Base-by-base conservation (phyloP, 1,140 invertebrate species). In the Carposina sasakii region DNA sequence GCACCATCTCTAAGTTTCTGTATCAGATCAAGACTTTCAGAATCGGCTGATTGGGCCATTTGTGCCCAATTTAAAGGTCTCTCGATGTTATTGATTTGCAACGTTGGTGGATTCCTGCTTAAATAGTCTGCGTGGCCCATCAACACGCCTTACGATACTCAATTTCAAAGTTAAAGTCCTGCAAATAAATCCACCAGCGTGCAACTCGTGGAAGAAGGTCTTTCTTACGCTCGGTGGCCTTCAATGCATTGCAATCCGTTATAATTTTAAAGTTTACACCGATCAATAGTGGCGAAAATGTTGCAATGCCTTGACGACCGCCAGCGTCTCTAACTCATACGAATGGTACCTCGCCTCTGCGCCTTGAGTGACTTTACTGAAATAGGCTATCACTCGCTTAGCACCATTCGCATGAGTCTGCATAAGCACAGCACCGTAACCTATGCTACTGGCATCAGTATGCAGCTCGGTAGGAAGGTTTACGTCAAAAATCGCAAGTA, bases 191-290 rank as follows among this genome's bases (percentile, higher is more conserved):
- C 21, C 31, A 36, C 33, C 44, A 36, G 8, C 30, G 30, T 28
- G 41, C 41, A 6, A 43, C 41, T 3, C 41, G 12, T 8, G 41
- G 41, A 46, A 37, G 46, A 48, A 36, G 53, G 44, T 71, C 64
- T 53, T 64, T 70, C 34, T 66, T 71, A 8, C n/a, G 28, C 23
- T 52, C 23, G 19, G 63, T 64, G 19, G 49, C 28, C 16, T 66
- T 66, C 1, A 81, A 48, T 0, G 66, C 68, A 15, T 61, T 63
- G 36, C 74, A 82, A 54, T 78, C 77, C 0, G 70, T 77, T n/a
- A 81, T 47, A 1, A 84, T 51, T 9, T 33, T 67, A 37, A 81
- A 84, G 16, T 41, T 34, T 13, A 72, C 67, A 8, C 70, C 73
- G 8, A 74, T 10, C 19, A 76, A 28, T 67, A 72, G n/a, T 64